These are phyloP conservation scores for Lepidostoma basale DNA, from an alignment of 1,140 invertebrate species.

Conservation along the genomic window DNA sequence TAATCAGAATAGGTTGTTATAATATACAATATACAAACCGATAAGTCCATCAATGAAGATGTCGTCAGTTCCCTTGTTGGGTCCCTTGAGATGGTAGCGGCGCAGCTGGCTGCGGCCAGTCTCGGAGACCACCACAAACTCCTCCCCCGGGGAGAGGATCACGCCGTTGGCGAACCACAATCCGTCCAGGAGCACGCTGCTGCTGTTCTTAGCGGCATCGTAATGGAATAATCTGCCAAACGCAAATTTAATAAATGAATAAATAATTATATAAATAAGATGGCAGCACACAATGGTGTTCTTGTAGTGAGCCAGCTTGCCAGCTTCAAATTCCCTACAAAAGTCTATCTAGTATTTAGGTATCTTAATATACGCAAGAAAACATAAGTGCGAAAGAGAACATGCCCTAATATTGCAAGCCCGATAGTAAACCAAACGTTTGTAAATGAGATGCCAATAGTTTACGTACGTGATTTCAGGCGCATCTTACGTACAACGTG, in stretches of 20 bases:
- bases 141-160: slow-evolving; percentile 74
- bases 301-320: too few species aligned
- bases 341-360: too few species aligned
- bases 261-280: too few species aligned
- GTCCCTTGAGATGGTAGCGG: slow-evolving; percentile 77
- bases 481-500: too few species aligned
- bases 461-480: too few species aligned
- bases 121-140: slow-evolving; percentile 76
- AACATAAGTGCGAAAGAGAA: too few species aligned
- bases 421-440: too few species aligned
- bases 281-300: too few species aligned
- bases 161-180: slow-evolving; percentile 84
- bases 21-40: slow-evolving; percentile 54
- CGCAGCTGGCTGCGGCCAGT: slow-evolving; percentile 60
- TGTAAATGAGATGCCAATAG: too few species aligned
- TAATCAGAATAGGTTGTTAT: not conserved
- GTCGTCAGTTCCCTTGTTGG: slow-evolving; percentile 74
- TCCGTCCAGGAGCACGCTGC: slow-evolving; percentile 70
- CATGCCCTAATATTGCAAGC: too few species aligned
- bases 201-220: slow-evolving; percentile 60
- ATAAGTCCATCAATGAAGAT: slow-evolving; percentile 80
- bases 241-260: slow-evolving; percentile 48
- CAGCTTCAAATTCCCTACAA: too few species aligned
- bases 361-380: too few species aligned
- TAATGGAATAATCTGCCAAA: slow-evolving; percentile 68